Evolutionary conservation across 1,140 invertebrate genomes (phyloP).

Genomic region (Drosophila virilis): DNA sequence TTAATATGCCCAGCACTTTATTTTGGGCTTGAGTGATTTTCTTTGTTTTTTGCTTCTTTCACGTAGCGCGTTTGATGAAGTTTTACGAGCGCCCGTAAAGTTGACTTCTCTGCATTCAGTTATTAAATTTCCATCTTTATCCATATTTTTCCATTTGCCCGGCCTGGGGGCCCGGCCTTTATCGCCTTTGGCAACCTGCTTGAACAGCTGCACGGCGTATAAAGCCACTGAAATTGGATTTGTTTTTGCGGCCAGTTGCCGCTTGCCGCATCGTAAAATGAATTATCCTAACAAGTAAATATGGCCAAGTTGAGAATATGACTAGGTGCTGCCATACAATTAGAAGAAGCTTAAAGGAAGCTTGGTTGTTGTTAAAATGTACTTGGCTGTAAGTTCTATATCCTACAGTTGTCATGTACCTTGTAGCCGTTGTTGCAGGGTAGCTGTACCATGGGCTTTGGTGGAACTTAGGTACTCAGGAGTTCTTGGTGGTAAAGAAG

Average conservation of each 20-base stretch:
- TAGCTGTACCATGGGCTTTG: no score
- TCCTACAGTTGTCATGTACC: no score
- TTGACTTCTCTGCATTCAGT: slow-evolving; percentile 44
- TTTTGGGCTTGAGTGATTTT: slow-evolving; percentile 72
- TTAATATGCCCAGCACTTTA: slow-evolving; percentile 63
- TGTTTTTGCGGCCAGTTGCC: slow-evolving; percentile 18
- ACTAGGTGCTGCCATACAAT: not conserved
- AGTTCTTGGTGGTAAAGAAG: no score
- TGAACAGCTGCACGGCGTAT: slow-evolving; percentile 18
- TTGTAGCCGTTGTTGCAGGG: no score
- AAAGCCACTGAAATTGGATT: slow-evolving; percentile 55
- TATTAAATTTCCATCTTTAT: slow-evolving; percentile 79
- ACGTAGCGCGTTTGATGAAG: slow-evolving; percentile 40
- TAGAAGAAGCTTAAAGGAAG: not conserved
- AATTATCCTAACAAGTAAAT: slow-evolving; percentile 40
- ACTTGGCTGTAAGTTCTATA: no score
- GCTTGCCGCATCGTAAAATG: slow-evolving; percentile 52
- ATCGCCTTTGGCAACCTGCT: slow-evolving; percentile 16
- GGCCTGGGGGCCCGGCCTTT: slow-evolving; percentile 1
- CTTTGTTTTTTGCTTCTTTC: slow-evolving; percentile 60
- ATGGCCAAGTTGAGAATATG: not conserved
- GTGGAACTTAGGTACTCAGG: no score
- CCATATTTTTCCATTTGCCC: slow-evolving; percentile 9
- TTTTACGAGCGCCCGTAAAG: slow-evolving; percentile 66
- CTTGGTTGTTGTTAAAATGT: no score